phyloP scores from a whole-genome alignment of 2,113 vertebrate species.

The human region GRCh38 chr4:7401501-7402000 shows the following conservation, averaged over 20 bases:
- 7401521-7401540: background rate
- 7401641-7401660: background rate
- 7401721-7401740: too few species aligned
- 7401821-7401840: background rate
- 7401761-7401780: background rate
- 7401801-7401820: background rate
- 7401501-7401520: background rate
- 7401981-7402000: fast-evolving
- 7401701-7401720: background rate
- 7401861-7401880: background rate
- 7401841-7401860: background rate
- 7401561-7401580: fast-evolving
- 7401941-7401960: fast-evolving
- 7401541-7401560: background rate
- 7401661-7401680: fast-evolving
- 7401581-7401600: background rate
- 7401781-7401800: background rate
- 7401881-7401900: background rate
- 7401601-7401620: background rate
- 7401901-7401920: background rate
- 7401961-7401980: fast-evolving
- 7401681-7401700: too few species aligned
- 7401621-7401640: background rate
- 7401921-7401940: background rate
- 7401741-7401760: background rate